Conservation (phyloP, 2,888 invertebrate species). For the Plagodis dolabraria region DNA sequence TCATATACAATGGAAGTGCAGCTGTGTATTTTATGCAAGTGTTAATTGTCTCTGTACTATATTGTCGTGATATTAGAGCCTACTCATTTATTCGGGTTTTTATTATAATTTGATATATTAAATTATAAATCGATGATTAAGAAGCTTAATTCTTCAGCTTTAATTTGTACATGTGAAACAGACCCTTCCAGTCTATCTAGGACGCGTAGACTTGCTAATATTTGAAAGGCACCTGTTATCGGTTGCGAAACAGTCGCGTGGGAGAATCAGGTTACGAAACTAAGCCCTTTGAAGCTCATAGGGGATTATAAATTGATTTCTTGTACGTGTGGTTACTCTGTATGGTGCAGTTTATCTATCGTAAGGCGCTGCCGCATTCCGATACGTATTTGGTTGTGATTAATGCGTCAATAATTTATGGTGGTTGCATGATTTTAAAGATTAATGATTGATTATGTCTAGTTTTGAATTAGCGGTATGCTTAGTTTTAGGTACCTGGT, state of each 20-base stretch:
- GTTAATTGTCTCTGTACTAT: too few species aligned
- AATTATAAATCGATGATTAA: too few species aligned
- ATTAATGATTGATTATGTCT: too few species aligned
- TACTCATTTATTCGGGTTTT: too few species aligned
- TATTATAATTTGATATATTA: too few species aligned
- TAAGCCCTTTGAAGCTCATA: conserved; percentile 47
- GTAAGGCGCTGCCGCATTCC: conserved; percentile 16
- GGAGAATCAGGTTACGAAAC: conserved; percentile 30
- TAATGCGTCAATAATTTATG: conserved; percentile 4
- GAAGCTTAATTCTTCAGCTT: too few species aligned
- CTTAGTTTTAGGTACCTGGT: too few species aligned
- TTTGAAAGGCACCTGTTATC: conserved; percentile 40
- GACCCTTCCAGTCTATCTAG: conserved; percentile 11
- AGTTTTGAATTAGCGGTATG: too few species aligned
- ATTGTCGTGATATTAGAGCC: too few species aligned
- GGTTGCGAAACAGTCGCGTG: conserved; percentile 36
- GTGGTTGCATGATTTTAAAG: neutral
- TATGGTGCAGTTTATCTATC: neutral
- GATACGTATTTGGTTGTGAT: conserved; percentile 13
- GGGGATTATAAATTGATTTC: conserved; percentile 15
- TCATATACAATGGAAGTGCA: too few species aligned
- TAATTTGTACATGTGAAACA: conserved; percentile 4
- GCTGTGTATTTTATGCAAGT: too few species aligned
- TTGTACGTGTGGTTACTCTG: conserved; percentile 10
- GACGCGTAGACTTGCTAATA: conserved; percentile 42